A percentile compares a stretch with the other conserved stretches of the same genome.
These are phyloP conservation scores for Megaceryle torquata DNA, from an alignment of 2,113 vertebrate species.

Conservation along the genomic window DNA sequence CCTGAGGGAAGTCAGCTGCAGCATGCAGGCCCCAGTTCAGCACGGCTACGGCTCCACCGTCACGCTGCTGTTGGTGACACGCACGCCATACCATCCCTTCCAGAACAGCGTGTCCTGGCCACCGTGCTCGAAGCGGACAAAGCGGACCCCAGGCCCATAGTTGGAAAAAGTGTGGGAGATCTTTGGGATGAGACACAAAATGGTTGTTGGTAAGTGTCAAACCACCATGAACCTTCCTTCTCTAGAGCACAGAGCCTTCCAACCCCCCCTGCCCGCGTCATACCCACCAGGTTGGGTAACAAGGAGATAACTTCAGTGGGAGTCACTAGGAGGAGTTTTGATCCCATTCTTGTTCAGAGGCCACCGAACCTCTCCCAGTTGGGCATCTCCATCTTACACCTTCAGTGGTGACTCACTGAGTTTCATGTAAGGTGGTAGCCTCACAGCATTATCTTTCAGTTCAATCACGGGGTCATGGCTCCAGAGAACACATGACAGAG, in stretches of 20 bases:
- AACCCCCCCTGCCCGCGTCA: not conserved
- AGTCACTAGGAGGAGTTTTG: not conserved
- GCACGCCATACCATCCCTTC: slow-evolving; percentile 92
- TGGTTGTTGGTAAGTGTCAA: not conserved
- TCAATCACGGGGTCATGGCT: not conserved
- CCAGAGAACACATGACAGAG: not conserved
- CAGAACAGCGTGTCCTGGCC: slow-evolving; percentile 90
- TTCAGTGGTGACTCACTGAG: not conserved
- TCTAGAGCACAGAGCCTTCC: not conserved
- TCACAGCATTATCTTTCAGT: not conserved
- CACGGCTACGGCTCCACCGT: slow-evolving; percentile 72
- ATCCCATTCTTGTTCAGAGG: not conserved
- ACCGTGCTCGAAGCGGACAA: slow-evolving; percentile 86
- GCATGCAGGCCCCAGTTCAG: not conserved
- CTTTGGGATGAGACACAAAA: slow-evolving; percentile 61
- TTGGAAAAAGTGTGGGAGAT: slow-evolving; percentile 83
- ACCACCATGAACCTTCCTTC: not conserved
- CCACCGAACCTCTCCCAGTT: not conserved
- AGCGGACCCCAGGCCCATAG: slow-evolving; percentile 88
- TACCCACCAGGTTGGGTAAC: not conserved
- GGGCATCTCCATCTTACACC: not conserved
- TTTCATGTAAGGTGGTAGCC: not conserved
- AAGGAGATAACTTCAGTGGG: not conserved
- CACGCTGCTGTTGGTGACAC: slow-evolving; percentile 88
- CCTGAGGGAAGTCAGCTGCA: not conserved